Base-by-base conservation (phyloP, 2,888 invertebrate species). In the Melanostoma mellinum region DNA sequence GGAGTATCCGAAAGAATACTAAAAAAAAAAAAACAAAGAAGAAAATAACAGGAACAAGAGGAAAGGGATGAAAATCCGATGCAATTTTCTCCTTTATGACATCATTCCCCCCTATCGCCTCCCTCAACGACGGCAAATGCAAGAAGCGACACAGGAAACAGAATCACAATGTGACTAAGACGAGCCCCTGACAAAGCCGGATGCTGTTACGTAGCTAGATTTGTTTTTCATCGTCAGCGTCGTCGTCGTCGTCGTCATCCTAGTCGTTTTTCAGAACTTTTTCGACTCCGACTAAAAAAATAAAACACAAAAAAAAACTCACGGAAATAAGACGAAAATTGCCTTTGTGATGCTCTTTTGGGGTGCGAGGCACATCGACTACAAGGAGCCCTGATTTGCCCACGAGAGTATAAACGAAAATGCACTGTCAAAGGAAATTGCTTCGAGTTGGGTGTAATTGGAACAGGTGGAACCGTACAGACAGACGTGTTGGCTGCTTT, bases 261-360 rank as follows among this genome's bases (percentile, higher is more conserved):
- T 67, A 6, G 6, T 60, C 35, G 73, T 42, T 8, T 20, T 20
- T 20, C 20, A 20, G 30, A 36, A 67, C 30, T 79, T 73, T 60
- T 79, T 56, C 48, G 48, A 35, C 20, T 8, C 40, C 20, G 63
- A 53, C 67, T 56, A 74, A 74, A 72, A n/a, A n/a, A n/a, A n/a
- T n/a, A n/a, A n/a, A n/a, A n/a, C n/a, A n/a, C n/a, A n/a, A n/a
- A n/a, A 74, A 44, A 20, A 20, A 20, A 20, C 20, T 20, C 20
- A 20, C 63, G 80, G 80, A 80, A 80, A 75, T 80, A 80, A 80
- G 80, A 80, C 58, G 75, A 80, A 75, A 80, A 80, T 80, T 80
- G 75, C 69, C 80, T 80, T 80, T 80, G 75, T 71, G 80, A 80
- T 75, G 68, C 36, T 75, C 58, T 53, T 63, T 75, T 60, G 75